Conservation (phyloP, 1,140 invertebrate species). For the Andricus grossulariae region DNA sequence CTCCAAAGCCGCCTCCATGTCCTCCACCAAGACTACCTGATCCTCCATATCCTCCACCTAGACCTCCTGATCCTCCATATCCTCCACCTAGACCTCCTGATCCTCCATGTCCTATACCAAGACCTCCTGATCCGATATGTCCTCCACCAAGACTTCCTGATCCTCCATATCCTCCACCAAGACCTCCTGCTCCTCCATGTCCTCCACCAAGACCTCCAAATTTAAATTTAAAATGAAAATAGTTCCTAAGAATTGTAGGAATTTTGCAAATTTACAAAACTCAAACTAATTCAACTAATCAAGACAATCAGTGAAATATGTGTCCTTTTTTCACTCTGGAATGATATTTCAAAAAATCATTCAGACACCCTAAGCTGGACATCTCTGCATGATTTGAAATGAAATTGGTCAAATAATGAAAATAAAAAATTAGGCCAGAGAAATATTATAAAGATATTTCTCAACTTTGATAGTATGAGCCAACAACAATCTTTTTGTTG, state of each 20-base stretch:
- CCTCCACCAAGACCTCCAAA: slow-evolving; percentile 11
- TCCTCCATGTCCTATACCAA: slow-evolving; percentile 26
- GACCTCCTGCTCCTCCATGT: slow-evolving; percentile 17
- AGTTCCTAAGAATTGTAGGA: not conserved
- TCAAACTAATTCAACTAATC: no score
- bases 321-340: no score
- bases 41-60: slow-evolving; percentile 28
- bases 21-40: slow-evolving; percentile 1
- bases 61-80: slow-evolving; percentile 13
- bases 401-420: no score
- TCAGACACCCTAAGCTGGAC: no score
- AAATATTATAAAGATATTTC: no score
- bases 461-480: no score
- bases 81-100: slow-evolving; percentile 26
- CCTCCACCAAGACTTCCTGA: slow-evolving; percentile 10
- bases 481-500: not conserved
- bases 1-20: slow-evolving; percentile 7
- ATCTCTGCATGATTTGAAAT: no score
- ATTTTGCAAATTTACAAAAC: no score
- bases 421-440: no score
- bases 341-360: no score
- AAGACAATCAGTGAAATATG: no score
- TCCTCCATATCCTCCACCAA: slow-evolving; percentile 30
- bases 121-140: slow-evolving; percentile 7
- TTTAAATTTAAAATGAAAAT: no score